phyloP scores from a whole-genome alignment of 2,888 invertebrate species.

The Ormyrus rosae region DNA sequence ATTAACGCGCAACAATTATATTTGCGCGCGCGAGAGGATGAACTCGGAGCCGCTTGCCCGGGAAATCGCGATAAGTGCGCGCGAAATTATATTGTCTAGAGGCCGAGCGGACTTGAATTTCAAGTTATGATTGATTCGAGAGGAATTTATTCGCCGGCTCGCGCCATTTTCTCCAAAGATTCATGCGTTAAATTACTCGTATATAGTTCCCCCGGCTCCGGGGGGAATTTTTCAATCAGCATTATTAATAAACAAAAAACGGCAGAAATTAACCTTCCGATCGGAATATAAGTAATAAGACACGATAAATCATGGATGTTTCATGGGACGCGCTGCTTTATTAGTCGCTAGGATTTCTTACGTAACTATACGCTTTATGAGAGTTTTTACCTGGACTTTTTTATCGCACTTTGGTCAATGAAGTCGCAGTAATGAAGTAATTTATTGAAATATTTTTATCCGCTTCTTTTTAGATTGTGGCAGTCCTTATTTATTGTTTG shows the following conservation, averaged over 20 bases:
- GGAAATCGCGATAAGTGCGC: too few relatives aligned
- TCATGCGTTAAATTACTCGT: background rate
- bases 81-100: too few relatives aligned
- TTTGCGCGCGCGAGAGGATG: too few relatives aligned
- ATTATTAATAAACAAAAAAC: conserved; percentile 18
- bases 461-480: background rate
- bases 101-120: too few relatives aligned
- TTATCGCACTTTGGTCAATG: conserved; percentile 7
- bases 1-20: background rate
- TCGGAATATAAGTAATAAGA: conserved; percentile 18
- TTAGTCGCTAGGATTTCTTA: conserved; percentile 11
- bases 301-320: conserved; percentile 22
- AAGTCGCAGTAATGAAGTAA: conserved; percentile 30
- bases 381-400: conserved; percentile 18
- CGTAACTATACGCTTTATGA: conserved; percentile 35
- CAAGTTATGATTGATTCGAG: too few relatives aligned
- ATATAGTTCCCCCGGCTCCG: background rate
- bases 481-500: conserved; percentile 15
- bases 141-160: too few relatives aligned
- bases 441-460: conserved; percentile 43
- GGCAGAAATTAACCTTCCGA: conserved; percentile 11
- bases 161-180: background rate
- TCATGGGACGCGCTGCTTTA: background rate
- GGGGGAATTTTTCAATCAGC: conserved; percentile 1
- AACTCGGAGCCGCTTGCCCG: too few relatives aligned